A percentile compares a stretch with the other conserved stretches of the same genome.
Evolutionary conservation across 2,113 vertebrate genomes (phyloP).

Genomic region (Dicrurus megarhynchus): DNA sequence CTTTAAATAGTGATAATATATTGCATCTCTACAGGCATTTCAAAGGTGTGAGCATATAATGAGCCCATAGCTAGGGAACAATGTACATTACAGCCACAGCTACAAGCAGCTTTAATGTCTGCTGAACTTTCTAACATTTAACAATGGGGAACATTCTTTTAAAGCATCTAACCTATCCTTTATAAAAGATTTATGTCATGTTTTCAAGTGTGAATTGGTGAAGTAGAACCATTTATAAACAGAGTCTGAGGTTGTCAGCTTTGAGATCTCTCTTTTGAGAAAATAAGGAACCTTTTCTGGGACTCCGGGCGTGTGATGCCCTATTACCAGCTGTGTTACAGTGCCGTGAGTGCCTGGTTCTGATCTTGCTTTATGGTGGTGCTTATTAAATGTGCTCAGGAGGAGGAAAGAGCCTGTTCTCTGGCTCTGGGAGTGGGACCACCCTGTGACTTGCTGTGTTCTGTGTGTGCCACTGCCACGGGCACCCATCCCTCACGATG

Average conservation of each 20-base stretch:
- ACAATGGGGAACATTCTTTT: not conserved
- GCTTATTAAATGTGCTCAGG: not conserved
- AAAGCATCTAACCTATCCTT: not conserved
- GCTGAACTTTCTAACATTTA: not conserved
- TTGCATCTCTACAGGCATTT: not conserved
- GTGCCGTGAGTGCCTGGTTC: not conserved
- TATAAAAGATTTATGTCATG: not conserved
- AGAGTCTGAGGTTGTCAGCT: not conserved
- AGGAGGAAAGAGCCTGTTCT: not conserved
- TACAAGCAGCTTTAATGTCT: not conserved
- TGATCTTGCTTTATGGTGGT: not conserved
- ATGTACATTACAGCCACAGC: not conserved
- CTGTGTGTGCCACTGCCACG: not conserved
- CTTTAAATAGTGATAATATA: not conserved
- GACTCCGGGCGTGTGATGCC: not conserved
- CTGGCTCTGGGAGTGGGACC: not conserved
- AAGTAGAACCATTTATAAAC: not conserved
- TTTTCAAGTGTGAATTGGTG: not conserved
- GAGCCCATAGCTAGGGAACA: not conserved
- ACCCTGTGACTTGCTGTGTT: not conserved
- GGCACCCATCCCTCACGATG: accelerated
- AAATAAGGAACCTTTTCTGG: not conserved
- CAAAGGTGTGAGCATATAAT: not conserved
- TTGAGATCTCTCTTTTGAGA: too few species aligned
- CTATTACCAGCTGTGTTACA: not conserved